Percentiles rank a stretch among this genome's conserved stretches.
Conservation (phyloP, 2,888 invertebrate species). For the Myopa tessellatipennis region DNA sequence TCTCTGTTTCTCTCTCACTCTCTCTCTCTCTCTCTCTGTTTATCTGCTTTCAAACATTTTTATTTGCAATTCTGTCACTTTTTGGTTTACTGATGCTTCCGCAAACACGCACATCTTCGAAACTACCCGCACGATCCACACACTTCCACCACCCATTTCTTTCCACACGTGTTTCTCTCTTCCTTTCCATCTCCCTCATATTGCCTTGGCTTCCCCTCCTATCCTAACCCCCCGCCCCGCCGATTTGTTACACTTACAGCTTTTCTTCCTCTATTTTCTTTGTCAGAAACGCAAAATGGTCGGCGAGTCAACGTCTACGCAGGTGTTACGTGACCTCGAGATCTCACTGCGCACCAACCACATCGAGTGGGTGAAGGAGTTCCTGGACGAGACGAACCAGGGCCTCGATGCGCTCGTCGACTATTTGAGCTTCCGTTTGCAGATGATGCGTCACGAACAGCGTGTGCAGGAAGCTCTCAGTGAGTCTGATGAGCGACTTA, state of each 20-base stretch:
- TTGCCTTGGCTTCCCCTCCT: slow-evolving; percentile 20
- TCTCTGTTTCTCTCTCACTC: slow-evolving; percentile 38
- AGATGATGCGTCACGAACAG: slow-evolving; percentile 94
- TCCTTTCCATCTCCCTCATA: slow-evolving; percentile 59
- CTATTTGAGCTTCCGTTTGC: slow-evolving; percentile 93
- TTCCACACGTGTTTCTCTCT: slow-evolving; percentile 40
- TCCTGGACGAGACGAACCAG: slow-evolving; percentile 94
- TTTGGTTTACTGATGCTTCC: slow-evolving; percentile 15
- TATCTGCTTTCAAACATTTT: slow-evolving; percentile 14
- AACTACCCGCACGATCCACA: slow-evolving; percentile 5
- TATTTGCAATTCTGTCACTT: slow-evolving; percentile 40
- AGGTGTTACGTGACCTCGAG: slow-evolving; percentile 97
- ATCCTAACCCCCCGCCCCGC: slow-evolving; percentile 41
- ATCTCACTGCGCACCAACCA: slow-evolving; percentile 98
- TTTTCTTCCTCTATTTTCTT: slow-evolving; percentile 69
- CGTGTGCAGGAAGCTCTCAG: slow-evolving; percentile 80
- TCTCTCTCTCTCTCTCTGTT: slow-evolving; percentile 37
- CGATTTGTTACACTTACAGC: slow-evolving; percentile 62
- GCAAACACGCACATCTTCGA: slow-evolving; percentile 28
- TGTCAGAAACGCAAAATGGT: slow-evolving; percentile 97
- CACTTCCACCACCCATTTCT: slow-evolving; percentile 14
- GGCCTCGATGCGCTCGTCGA: slow-evolving; percentile 97
- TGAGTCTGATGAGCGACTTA: slow-evolving; percentile 81
- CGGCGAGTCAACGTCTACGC: slow-evolving; percentile 96
- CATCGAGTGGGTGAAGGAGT: slow-evolving; percentile 99